Percentiles rank a stretch among this genome's conserved stretches.
Conservation (phyloP, 2,888 invertebrate genomes). For the Dorcus parallelipipedus region DNA sequence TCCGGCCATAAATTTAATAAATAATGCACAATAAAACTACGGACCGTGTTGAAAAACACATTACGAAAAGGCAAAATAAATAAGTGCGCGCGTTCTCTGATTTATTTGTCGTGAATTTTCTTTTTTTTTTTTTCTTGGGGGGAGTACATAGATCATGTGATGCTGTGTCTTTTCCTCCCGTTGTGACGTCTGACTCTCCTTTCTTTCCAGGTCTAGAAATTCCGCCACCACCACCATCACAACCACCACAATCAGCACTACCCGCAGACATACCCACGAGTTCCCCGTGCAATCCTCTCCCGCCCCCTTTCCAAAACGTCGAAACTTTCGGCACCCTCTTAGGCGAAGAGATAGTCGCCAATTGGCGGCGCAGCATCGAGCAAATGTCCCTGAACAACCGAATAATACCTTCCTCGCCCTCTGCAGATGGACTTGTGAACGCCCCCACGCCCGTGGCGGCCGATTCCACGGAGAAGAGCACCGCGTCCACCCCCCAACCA, state of each 20-base stretch:
- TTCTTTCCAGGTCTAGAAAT: slow-evolving; percentile 5
- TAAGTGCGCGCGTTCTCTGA: not conserved
- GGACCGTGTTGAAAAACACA: slow-evolving; percentile 5
- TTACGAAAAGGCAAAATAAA: not conserved
- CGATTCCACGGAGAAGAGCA: slow-evolving; percentile 44
- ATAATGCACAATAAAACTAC: slow-evolving; percentile 9
- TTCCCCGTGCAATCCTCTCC: slow-evolving; percentile 50
- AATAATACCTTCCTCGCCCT: slow-evolving; percentile 33
- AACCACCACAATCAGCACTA: slow-evolving; percentile 32
- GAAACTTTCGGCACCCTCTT: slow-evolving; percentile 71
- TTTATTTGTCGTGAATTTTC: not conserved
- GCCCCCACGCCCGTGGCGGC: slow-evolving; percentile 48
- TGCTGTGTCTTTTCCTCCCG: not conserved
- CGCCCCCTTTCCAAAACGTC: slow-evolving; percentile 62
- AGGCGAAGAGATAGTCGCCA: slow-evolving; percentile 80
- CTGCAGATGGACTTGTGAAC: slow-evolving; percentile 40
- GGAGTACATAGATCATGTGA: not conserved
- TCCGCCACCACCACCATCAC: slow-evolving; percentile 43
- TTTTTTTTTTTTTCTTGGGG: too few species aligned
- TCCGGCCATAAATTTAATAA: not conserved
- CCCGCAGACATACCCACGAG: slow-evolving; percentile 35
- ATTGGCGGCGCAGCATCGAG: slow-evolving; percentile 72
- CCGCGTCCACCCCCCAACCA: slow-evolving; percentile 54
- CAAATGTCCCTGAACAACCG: slow-evolving; percentile 45
- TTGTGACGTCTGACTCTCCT: too few species aligned